Base-by-base conservation (phyloP, 2,113 vertebrate genomes). In the Channa argus region DNA sequence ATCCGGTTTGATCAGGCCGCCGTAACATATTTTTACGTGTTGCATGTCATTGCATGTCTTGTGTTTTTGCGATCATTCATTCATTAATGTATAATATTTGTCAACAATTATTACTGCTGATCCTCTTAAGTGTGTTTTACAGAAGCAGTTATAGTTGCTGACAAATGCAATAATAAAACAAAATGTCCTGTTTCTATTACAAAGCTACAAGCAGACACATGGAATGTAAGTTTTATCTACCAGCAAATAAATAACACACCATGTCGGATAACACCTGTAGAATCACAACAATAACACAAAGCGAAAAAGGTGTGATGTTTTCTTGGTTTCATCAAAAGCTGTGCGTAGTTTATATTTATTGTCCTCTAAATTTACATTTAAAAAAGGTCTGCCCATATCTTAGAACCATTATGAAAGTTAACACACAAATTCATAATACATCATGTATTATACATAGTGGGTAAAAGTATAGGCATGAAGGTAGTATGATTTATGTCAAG, bases 381-480 rank as follows among this genome's bases (percentile, higher is more conserved):
- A 92, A 93, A 93, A 95, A 93, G 93, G 79, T 80, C 91, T 92
- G 93, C 94, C 92, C 95, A 94, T 94, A 91, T 93, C 91, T 92
- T 90, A 83, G 91, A 94, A 91, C 92, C 90, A 85, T 91, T 94
- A 94, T 91, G 92, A 96, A 96, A 93, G 89, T 95, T 93, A 95
- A 94, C 89, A 92, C 94, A 96, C 94, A 96, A 94, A 94, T 91
- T 94, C 88, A 93, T 94, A 94, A 94, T 93, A 95, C 91, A 95
- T 90, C 86, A 88, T 90, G 91, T 92, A 91, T 93, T 92, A 95
- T 94, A 95, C 93, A 96, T 85, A 92, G 80, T 94, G 92, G 90
- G 83, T 91, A 94, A 95, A 93, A 94, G 92, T 94, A 95, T 92
- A 97, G 96, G 95, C 96, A 95, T 96, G 95, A 94, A 95, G 92